Percentiles rank a stretch among this genome's conserved stretches.
phyloP scores from a whole-genome alignment of 2,797 vertebrate genomes.

The Sebastes dallii region DNA sequence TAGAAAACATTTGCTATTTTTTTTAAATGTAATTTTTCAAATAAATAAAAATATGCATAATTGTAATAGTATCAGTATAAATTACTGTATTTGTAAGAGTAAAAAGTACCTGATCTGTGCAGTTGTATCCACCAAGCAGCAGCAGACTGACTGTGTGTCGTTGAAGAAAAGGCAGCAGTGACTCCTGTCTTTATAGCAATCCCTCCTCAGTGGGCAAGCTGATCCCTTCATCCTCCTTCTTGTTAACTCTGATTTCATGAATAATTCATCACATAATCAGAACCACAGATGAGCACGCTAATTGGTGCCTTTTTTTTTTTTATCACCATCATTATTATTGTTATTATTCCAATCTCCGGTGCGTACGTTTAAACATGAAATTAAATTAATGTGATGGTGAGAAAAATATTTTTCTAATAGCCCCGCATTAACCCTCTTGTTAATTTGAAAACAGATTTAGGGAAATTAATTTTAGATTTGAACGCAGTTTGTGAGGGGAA shows the following conservation, averaged over 20 bases:
- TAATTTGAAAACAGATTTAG: conserved; percentile 63
- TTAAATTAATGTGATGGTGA: conserved; percentile 66
- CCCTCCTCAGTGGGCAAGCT: conserved; percentile 53
- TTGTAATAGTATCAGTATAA: neutral
- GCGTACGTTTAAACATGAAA: conserved; percentile 56
- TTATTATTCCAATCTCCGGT: conserved; percentile 53
- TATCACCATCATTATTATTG: conserved; percentile 48
- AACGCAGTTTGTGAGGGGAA: conserved; percentile 42
- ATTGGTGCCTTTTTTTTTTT: conserved; percentile 45
- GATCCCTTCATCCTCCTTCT: conserved; percentile 53
- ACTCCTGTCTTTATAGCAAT: conserved; percentile 59
- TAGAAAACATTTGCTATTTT: neutral
- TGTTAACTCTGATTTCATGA: conserved; percentile 68
- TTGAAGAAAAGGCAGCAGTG: conserved; percentile 42
- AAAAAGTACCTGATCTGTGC: conserved; percentile 47
- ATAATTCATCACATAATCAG: conserved; percentile 72
- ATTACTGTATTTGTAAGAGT: neutral
- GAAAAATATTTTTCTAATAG: conserved; percentile 67
- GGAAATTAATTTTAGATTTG: conserved; percentile 65
- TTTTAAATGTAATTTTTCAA: neutral
- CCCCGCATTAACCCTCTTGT: conserved; percentile 60
- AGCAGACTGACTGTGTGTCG: conserved; percentile 31
- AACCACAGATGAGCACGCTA: conserved; percentile 52
- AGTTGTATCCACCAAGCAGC: conserved; percentile 36
- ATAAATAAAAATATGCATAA: neutral